Conservation (phyloP, 2,113 vertebrate genomes). For the Romanogobio albipinnatus region DNA sequence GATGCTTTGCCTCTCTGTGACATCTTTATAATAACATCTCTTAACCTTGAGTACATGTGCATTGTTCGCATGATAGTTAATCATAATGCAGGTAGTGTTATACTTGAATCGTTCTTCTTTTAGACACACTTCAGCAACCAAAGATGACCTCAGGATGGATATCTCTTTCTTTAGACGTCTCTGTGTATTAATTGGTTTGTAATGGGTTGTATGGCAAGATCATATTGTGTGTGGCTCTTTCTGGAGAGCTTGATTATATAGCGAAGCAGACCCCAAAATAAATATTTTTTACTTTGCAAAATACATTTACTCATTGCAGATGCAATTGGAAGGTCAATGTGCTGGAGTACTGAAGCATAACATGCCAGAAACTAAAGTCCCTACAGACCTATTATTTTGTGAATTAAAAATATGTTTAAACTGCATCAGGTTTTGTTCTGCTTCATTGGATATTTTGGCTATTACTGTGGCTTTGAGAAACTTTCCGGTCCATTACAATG, state of each 20-base stretch:
- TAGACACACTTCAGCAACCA: background rate
- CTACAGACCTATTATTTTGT: conserved; percentile 28
- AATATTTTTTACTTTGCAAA: background rate
- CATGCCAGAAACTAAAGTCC: conserved; percentile 2
- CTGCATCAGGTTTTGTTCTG: conserved; percentile 31
- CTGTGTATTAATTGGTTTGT: background rate
- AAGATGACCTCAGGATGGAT: background rate
- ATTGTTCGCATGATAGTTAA: background rate
- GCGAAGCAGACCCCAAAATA: background rate
- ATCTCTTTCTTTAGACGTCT: conserved; percentile 8
- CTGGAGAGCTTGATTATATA: background rate
- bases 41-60: background rate
- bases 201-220: conserved; percentile 8
- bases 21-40: background rate
- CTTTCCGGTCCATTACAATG: conserved; percentile 2
- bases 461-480: background rate
- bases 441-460: conserved; percentile 31
- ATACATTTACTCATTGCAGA: conserved; percentile 7
- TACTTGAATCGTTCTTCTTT: background rate
- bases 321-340: conserved; percentile 5
- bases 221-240: background rate
- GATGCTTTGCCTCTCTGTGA: background rate
- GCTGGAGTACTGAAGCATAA: background rate
- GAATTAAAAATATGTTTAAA: conserved; percentile 32
- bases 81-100: background rate